phyloP scores from a whole-genome alignment of 2,888 invertebrate species.

The Tribolium freemani region DNA sequence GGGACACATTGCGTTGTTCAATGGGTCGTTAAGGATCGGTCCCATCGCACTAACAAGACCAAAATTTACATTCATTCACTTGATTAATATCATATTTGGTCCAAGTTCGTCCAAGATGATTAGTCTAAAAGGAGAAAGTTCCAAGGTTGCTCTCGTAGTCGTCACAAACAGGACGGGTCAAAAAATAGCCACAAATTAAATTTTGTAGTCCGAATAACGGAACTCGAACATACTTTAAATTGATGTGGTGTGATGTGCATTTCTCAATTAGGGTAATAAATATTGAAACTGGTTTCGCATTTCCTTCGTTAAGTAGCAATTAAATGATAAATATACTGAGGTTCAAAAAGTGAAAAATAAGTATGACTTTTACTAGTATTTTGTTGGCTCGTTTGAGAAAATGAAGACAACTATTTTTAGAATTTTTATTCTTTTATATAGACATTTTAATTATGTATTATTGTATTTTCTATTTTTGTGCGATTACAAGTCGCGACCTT shows the following conservation, averaged over 20 bases:
- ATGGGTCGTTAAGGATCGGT: conserved; percentile 1
- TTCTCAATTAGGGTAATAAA: conserved; percentile 21
- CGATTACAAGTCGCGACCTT: no score
- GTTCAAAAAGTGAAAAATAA: no score
- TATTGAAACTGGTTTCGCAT: conserved; percentile 21
- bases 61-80: not conserved
- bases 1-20: not conserved
- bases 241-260: conserved; percentile 22
- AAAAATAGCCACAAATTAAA: conserved; percentile 42
- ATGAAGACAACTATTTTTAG: no score
- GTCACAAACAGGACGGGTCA: conserved; percentile 31
- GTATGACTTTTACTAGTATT: no score
- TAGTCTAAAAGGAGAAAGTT: conserved; percentile 39
- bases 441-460: no score
- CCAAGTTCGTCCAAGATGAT: not conserved
- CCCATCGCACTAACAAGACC: not conserved
- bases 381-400: no score
- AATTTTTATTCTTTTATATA: no score
- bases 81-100: not conserved
- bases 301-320: not conserved
- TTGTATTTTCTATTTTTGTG: no score
- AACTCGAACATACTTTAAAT: conserved; percentile 38
- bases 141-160: conserved; percentile 25
- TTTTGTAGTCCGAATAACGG: conserved; percentile 48
- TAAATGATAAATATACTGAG: no score